phyloP scores from a whole-genome alignment of 2,113 vertebrate species.

The Hippopotamus amphibius region DNA sequence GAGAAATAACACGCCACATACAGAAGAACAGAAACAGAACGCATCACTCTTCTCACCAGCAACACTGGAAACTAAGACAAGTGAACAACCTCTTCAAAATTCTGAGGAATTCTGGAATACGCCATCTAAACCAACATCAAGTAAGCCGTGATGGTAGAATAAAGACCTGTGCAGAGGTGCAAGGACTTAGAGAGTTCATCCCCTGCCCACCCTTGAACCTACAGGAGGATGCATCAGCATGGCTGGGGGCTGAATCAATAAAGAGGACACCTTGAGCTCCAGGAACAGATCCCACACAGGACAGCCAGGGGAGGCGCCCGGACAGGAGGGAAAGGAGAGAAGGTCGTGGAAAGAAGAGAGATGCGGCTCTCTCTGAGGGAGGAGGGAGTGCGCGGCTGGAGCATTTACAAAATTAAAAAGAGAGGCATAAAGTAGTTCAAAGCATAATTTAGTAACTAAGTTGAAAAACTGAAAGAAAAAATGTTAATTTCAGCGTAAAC shows the following conservation, averaged over 20 bases:
- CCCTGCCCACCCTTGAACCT: neutral
- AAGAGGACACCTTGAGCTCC: neutral
- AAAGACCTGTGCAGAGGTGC: neutral
- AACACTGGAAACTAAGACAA: neutral
- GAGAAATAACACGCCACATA: neutral
- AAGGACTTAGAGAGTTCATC: neutral
- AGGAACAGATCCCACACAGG: neutral
- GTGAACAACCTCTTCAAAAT: neutral
- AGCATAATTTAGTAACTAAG: neutral
- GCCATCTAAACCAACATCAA: neutral
- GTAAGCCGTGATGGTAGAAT: neutral
- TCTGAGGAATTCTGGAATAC: neutral
- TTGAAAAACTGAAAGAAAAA: neutral
- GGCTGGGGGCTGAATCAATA: neutral
- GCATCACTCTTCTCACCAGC: neutral
- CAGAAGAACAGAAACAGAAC: neutral
- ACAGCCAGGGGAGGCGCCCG: neutral
- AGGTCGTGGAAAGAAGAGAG: rapidly evolving
- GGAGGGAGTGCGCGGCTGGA: neutral
- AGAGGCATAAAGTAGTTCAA: neutral
- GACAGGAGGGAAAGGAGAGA: neutral
- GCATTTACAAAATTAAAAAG: neutral
- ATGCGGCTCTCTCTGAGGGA: rapidly evolving
- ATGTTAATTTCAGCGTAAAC: neutral
- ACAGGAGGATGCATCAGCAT: neutral